phyloP scores from a whole-genome alignment of 2,888 invertebrate species.

The Luperina nickerlii region DNA sequence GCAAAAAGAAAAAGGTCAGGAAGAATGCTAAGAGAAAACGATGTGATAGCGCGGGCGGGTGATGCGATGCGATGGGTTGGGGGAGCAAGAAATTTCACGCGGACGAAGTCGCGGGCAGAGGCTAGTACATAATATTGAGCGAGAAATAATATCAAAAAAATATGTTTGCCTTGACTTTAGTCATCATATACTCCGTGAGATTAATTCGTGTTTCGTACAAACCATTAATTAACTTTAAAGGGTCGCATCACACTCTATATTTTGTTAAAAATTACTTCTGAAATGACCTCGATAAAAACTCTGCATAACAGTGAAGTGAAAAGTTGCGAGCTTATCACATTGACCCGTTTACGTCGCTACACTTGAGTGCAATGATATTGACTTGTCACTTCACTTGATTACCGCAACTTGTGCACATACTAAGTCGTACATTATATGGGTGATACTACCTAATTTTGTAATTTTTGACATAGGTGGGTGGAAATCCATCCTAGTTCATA shows the following conservation, averaged over 20 bases:
- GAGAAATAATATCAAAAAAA: neutral
- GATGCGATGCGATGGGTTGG: too few relatives aligned
- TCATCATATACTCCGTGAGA: neutral
- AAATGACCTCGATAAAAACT: neutral
- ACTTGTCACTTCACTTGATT: neutral
- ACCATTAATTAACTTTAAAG: conserved; percentile 1
- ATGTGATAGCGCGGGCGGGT: too few relatives aligned
- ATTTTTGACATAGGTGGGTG: neutral
- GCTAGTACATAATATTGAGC: neutral
- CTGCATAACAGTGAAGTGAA: neutral
- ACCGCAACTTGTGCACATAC: neutral
- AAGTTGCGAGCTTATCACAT: conserved; percentile 11
- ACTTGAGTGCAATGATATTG: neutral
- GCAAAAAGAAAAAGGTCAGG: too few relatives aligned
- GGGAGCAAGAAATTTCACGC: too few relatives aligned
- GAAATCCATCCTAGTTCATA: neutral
- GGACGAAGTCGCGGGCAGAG: too few relatives aligned
- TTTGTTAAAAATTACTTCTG: neutral
- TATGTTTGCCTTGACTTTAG: neutral
- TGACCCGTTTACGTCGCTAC: neutral
- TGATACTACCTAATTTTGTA: neutral
- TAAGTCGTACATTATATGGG: neutral
- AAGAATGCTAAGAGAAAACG: too few relatives aligned
- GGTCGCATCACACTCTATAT: neutral
- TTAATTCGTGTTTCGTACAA: neutral